These are phyloP conservation scores for Nephrotoma guestfalica DNA, from an alignment of 2,888 invertebrate species.

Conservation along the genomic window DNA sequence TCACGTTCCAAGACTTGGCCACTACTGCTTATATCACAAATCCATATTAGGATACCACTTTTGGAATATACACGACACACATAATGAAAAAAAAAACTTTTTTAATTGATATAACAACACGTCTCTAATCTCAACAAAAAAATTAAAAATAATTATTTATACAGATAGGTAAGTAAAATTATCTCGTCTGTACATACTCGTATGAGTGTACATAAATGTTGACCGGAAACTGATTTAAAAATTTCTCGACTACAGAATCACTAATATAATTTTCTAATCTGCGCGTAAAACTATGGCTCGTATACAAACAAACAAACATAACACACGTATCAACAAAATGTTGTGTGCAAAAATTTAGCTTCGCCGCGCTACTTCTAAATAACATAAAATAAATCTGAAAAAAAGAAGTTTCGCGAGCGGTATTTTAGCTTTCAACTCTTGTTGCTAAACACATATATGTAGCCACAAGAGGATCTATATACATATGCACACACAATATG, in stretches of 20 bases:
- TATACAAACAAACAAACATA: neutral
- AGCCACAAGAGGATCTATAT: neutral
- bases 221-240: neutral
- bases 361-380: neutral
- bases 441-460: neutral
- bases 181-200: neutral
- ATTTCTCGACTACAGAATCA: neutral
- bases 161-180: neutral
- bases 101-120: neutral
- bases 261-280: neutral
- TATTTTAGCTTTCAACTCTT: neutral
- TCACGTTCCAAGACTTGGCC: no score
- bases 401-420: neutral
- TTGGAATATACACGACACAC: no score
- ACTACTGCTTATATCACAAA: no score
- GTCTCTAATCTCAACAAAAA: neutral
- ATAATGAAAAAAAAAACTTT: neutral
- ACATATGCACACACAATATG: neutral
- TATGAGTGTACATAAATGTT: neutral
- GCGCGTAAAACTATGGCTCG: neutral
- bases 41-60: no score
- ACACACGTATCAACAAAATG: neutral
- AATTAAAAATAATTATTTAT: neutral
- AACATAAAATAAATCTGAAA: neutral
- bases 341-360: neutral